Evolutionary conservation across 2,797 vertebrate genomes (phyloP).

Genomic region (Chaunax sp.): DNA sequence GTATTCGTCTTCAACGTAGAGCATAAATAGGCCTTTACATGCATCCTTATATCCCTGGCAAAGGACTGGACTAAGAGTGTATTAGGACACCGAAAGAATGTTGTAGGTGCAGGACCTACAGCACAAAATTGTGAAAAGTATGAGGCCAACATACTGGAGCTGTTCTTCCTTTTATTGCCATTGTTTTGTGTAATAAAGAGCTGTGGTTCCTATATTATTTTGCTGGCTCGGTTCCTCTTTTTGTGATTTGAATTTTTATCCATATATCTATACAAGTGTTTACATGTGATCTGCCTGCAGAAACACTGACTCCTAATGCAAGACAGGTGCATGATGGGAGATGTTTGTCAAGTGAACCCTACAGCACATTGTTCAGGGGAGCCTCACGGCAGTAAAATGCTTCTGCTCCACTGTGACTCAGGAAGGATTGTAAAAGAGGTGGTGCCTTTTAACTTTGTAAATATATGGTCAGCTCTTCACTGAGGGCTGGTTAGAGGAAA

Average conservation of each 20-base stretch:
- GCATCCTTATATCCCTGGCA: slow-evolving; percentile 54
- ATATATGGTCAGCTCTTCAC: slow-evolving; percentile 54
- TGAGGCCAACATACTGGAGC: slow-evolving; percentile 1
- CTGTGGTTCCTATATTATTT: slow-evolving; percentile 4
- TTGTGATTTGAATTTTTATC: too few relatives aligned
- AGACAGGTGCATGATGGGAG: slow-evolving; percentile 35
- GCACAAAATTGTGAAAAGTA: slow-evolving; percentile 23
- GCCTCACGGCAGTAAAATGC: slow-evolving; percentile 22
- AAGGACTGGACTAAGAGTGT: slow-evolving; percentile 16
- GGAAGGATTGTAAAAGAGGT: slow-evolving; percentile 57
- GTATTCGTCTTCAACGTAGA: too few relatives aligned
- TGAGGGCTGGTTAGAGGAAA: slow-evolving; percentile 50
- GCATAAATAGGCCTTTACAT: slow-evolving; percentile 2
- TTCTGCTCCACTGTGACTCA: slow-evolving; percentile 33
- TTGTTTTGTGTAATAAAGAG: neutral
- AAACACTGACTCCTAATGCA: slow-evolving; percentile 7
- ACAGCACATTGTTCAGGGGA: slow-evolving; percentile 16
- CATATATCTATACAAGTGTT: too few relatives aligned
- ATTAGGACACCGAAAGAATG: slow-evolving; percentile 56
- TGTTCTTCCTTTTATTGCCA: slow-evolving; percentile 22
- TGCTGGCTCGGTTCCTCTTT: neutral
- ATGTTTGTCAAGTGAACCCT: too few relatives aligned
- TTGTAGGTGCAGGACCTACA: slow-evolving; percentile 51
- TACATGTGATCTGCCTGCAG: too few relatives aligned
- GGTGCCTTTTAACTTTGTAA: slow-evolving; percentile 58